These are phyloP conservation scores for Galaxea fascicularis DNA, from an alignment of 92 coral and sea anemone species.

Conservation along the genomic window DNA sequence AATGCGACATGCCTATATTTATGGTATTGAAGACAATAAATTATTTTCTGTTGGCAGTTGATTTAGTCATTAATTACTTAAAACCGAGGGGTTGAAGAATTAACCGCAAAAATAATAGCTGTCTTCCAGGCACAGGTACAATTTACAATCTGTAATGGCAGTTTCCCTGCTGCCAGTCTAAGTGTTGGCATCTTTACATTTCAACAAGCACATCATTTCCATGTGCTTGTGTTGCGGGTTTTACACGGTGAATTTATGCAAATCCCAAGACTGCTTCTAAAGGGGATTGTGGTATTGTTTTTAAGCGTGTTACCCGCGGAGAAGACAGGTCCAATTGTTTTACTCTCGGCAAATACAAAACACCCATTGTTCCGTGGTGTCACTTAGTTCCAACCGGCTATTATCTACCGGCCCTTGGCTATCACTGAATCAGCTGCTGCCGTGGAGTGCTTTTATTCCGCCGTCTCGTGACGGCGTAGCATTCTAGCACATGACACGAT, in stretches of 20 bases:
- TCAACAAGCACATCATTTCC: constrained; percentile 49
- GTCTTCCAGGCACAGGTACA: constrained; percentile 14
- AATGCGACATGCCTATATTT: constrained; percentile 64
- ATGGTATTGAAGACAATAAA: constrained; percentile 74
- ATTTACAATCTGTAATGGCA: background rate
- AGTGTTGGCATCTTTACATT: background rate
- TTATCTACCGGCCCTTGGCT: constrained; percentile 28
- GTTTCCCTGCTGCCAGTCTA: background rate
- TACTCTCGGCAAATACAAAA: constrained; percentile 46
- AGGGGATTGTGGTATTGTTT: constrained; percentile 50
- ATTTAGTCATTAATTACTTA: constrained; percentile 36
- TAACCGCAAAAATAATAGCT: constrained; percentile 20
- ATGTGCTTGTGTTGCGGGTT: constrained; percentile 64
- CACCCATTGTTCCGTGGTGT: constrained; percentile 49
- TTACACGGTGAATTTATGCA: constrained; percentile 56
- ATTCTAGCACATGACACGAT: constrained; percentile 24
- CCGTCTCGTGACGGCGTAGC: constrained; percentile 45
- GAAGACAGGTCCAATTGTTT: constrained; percentile 62
- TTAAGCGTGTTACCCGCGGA: constrained; percentile 64
- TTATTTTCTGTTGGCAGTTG: constrained; percentile 70
- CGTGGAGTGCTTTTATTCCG: background rate
- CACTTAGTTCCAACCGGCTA: constrained; percentile 28
- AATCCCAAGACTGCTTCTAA: constrained; percentile 34
- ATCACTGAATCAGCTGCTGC: constrained; percentile 43
- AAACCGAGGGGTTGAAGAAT: constrained; percentile 5